Evolutionary conservation across 2,113 vertebrate genomes (phyloP).

Genomic region (Apistogramma diplotaenia): DNA sequence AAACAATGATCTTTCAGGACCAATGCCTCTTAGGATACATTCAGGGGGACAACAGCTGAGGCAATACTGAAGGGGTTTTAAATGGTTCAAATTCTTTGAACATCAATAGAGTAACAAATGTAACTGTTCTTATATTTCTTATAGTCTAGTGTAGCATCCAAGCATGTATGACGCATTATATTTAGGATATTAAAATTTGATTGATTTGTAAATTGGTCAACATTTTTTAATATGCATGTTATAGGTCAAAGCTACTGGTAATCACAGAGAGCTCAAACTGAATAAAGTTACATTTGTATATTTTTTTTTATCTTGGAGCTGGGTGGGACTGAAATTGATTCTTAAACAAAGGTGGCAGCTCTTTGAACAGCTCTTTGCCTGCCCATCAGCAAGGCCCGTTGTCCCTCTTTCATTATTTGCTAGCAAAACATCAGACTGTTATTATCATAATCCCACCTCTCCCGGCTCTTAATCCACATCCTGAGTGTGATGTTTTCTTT

Average conservation of each 20-base stretch:
- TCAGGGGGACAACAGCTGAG: too few relatives aligned
- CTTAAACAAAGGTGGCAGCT: neutral
- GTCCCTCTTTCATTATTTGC: neutral
- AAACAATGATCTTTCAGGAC: conserved; percentile 29
- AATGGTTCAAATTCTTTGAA: too few relatives aligned
- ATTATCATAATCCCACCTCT: neutral
- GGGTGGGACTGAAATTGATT: too few relatives aligned
- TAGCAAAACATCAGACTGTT: neutral
- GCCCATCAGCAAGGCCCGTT: neutral
- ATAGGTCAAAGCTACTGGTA: neutral
- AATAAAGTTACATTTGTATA: too few relatives aligned
- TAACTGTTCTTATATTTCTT: too few relatives aligned
- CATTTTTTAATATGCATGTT: neutral
- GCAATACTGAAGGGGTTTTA: too few relatives aligned
- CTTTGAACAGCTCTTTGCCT: neutral
- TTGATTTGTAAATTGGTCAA: too few relatives aligned
- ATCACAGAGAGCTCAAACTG: neutral
- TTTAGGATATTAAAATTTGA: too few relatives aligned
- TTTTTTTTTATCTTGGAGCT: too few relatives aligned
- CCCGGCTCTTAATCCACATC: neutral
- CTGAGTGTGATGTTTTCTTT: neutral
- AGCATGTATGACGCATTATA: too few relatives aligned
- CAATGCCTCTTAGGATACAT: neutral
- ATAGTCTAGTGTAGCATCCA: too few relatives aligned
- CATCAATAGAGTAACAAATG: too few relatives aligned